Base-by-base conservation (phyloP, 2,113 vertebrate species). In the Leptobrachium ailaonicum region DNA sequence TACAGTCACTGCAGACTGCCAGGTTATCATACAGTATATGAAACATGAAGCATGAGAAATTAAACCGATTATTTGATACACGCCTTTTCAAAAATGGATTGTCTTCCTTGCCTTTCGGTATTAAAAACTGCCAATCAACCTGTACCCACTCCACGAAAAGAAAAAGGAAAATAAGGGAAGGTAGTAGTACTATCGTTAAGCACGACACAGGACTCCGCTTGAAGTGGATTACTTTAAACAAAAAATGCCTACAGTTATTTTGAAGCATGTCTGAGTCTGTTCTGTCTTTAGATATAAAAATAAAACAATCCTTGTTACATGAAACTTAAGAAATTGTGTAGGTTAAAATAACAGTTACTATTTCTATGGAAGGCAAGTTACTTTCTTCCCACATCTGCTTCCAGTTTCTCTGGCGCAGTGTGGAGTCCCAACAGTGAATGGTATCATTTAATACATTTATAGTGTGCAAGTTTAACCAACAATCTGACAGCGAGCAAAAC, bases 331-430 rank as follows among this genome's bases (percentile, higher is more conserved):
- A 64, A 54, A 50, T 82, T 64, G 2, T 72, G 12, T 7, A 66
- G 78, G 79, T 85, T 44, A 74, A 82, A 82, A 79, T 75, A 76
- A 82, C 71, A 41, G 42, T 41, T 84, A 47, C 41, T 56, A 73
- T 77, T 83, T 84, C 20, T n/a, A 43, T 69, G 20, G 78, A 41
- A 68, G 72, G 7, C 32, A 70, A 42, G 84, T 10, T 66, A 0
- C 50, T 12, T 77, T 82, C 58, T 68, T 45, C 81, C 82, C 2
- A 82, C 83, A 84, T 85, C 82, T 87, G 84, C 81, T 84, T 79
- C 47, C 44, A 66, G 54, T 82, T 87, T 85, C 76, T 42, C 0
- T 77, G 10, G 76, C 83, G 76, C 82, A 82, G 71, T 41, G 32
- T 4, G 1, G 2, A 41, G 9, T 83, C 70, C 77, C 0, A 0